Conservation (phyloP, 35 echinoderm and acorn worm species). For the Heliocidaris erythrogramma region DNA sequence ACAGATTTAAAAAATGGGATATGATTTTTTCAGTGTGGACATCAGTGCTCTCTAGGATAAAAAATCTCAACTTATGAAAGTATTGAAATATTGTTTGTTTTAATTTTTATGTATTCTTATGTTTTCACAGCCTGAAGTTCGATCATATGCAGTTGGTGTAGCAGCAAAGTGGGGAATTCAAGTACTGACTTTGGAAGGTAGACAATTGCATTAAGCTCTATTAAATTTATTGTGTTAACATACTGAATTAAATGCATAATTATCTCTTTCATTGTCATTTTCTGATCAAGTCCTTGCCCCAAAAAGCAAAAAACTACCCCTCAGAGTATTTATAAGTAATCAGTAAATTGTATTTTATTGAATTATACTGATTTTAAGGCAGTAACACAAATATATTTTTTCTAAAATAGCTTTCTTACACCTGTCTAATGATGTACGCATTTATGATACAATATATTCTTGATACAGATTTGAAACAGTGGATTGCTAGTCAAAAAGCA, state of each 20-base stretch:
- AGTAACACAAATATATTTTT: too few species aligned
- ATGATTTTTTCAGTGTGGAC: neutral
- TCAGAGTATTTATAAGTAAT: too few species aligned
- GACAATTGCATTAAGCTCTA: neutral
- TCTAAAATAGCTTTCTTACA: too few species aligned
- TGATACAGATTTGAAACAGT: neutral
- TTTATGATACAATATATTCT: neutral
- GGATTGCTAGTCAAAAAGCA: neutral
- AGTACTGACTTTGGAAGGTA: constrained; percentile 23
- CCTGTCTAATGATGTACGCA: too few species aligned
- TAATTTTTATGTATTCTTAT: neutral
- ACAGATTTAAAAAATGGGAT: neutral
- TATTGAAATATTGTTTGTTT: neutral
- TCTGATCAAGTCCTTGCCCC: too few species aligned
- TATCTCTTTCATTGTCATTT: too few species aligned
- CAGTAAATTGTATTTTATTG: too few species aligned
- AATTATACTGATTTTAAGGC: too few species aligned
- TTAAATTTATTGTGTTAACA: too few species aligned
- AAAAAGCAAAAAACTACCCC: too few species aligned
- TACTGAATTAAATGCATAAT: too few species aligned
- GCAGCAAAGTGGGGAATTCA: constrained; percentile 37
- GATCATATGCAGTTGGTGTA: constrained; percentile 43
- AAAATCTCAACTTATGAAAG: too few species aligned
- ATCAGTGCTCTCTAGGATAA: neutral
- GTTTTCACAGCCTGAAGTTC: constrained; percentile 12